Evolutionary conservation across 2,113 vertebrate genomes (phyloP).

Genomic region (Tupaia tana): DNA sequence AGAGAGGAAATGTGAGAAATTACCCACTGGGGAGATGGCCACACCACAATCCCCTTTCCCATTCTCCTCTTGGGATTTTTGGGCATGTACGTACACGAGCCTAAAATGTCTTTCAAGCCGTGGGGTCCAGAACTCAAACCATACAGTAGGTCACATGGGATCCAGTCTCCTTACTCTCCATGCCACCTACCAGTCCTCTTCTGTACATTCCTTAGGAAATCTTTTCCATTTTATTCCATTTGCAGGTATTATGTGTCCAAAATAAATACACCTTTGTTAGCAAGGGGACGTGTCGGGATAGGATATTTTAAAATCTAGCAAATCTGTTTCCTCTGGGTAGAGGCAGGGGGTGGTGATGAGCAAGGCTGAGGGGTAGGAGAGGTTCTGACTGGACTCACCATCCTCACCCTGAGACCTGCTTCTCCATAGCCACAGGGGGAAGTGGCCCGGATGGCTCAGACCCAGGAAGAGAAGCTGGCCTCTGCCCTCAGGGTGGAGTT

Average conservation of each 20-base stretch:
- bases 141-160: no score
- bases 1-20: no score
- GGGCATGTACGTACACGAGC: no score
- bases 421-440: slow-evolving; percentile 85
- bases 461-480: slow-evolving; percentile 91
- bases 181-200: not conserved
- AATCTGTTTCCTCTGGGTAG: not conserved
- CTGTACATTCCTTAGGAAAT: not conserved
- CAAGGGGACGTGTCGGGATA: not conserved
- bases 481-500: slow-evolving; percentile 91
- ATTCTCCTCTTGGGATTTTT: no score
- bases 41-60: no score
- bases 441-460: slow-evolving; percentile 83
- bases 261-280: not conserved
- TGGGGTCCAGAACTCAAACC: no score
- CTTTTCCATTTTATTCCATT: slow-evolving; percentile 27
- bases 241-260: not conserved
- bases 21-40: no score
- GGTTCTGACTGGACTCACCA: not conserved
- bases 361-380: not conserved
- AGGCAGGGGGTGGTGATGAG: not conserved
- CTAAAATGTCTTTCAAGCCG: no score
- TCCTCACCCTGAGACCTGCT: not conserved
- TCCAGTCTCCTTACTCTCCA: no score
- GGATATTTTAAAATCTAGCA: not conserved